phyloP scores from a whole-genome alignment of 53 echinoderm and acorn worm species.

The Pentamera pediparva region DNA sequence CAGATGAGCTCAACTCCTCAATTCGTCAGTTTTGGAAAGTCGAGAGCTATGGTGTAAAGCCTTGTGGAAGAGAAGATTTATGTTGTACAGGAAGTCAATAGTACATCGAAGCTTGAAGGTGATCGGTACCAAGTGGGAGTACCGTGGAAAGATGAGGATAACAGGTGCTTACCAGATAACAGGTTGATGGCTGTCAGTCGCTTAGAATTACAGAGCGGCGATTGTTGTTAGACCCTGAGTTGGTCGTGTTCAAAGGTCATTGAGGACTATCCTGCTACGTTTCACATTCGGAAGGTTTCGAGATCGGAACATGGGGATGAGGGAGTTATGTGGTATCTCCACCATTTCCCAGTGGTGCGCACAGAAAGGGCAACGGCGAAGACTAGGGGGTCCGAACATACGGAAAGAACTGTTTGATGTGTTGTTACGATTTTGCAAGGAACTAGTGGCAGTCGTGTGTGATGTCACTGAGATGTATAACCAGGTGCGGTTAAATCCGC shows the following conservation, averaged over 20 bases:
- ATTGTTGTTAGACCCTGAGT: neutral
- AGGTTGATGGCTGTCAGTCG: neutral
- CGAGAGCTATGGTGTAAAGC: neutral
- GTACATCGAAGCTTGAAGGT: neutral
- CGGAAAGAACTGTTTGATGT: conserved; percentile 24
- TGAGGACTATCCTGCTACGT: neutral
- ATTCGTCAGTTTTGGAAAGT: conserved; percentile 15
- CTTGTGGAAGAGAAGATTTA: neutral
- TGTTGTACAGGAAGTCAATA: neutral
- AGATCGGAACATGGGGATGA: neutral
- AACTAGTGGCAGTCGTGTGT: conserved; percentile 2
- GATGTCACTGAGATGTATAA: conserved; percentile 28
- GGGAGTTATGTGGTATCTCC: no score
- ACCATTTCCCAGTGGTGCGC: neutral
- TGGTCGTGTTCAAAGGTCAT: neutral
- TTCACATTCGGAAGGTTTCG: neutral
- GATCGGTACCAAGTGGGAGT: conserved; percentile 19
- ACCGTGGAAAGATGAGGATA: conserved; percentile 8
- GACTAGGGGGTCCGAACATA: conserved; percentile 26
- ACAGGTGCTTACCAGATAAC: neutral
- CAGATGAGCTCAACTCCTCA: neutral
- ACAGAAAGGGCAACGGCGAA: conserved; percentile 14
- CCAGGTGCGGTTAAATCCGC: neutral
- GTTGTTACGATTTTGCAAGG: conserved; percentile 1
- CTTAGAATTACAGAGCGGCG: no score